phyloP scores from a whole-genome alignment of 1,140 invertebrate species.

The Drosophila nikananu region DNA sequence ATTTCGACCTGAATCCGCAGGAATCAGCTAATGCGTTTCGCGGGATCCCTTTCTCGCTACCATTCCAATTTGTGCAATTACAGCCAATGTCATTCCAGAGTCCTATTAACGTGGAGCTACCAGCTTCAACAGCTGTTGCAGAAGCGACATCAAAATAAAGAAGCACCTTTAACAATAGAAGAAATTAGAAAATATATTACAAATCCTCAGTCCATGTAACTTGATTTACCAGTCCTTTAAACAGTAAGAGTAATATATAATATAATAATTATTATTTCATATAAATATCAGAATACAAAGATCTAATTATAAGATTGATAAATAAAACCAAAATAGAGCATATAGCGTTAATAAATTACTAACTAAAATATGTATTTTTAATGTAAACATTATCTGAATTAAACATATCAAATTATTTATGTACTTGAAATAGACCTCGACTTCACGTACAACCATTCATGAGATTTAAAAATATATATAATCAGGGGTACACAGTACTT shows the following conservation, averaged over 20 bases:
- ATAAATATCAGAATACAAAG: neutral
- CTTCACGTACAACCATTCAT: neutral
- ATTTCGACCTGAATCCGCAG: slow-evolving; percentile 42
- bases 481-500: too few relatives aligned
- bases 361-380: neutral
- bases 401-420: too few relatives aligned
- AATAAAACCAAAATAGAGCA: neutral
- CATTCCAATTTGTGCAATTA: slow-evolving; percentile 69
- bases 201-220: neutral
- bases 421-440: neutral
- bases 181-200: slow-evolving; percentile 18
- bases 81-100: slow-evolving; percentile 72
- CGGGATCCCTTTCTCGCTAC: slow-evolving; percentile 58
- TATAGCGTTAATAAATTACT: neutral
- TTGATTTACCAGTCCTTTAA: neutral
- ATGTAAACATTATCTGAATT: too few relatives aligned
- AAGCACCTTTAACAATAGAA: neutral
- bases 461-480: neutral
- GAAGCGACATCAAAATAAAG: slow-evolving; percentile 18
- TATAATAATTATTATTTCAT: neutral
- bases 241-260: neutral
- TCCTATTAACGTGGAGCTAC: slow-evolving; percentile 38
- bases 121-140: slow-evolving; percentile 14
- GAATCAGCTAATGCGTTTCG: slow-evolving; percentile 45
- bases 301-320: neutral